Evolutionary conservation across 2,797 vertebrate species (phyloP).

Genomic region (Luscinia luscinia): DNA sequence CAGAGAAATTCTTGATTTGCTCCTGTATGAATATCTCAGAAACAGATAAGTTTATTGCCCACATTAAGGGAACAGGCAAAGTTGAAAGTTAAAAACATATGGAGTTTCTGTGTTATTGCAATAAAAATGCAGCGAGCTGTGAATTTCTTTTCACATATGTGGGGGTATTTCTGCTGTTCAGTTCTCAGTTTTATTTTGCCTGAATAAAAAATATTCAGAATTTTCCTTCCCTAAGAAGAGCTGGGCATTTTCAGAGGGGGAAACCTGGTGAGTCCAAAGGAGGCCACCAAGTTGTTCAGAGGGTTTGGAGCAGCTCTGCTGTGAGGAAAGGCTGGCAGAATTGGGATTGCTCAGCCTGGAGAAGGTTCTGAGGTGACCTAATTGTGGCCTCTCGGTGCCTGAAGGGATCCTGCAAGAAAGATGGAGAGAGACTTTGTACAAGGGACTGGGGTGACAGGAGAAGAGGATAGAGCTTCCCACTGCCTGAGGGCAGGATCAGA

Average conservation of each 20-base stretch:
- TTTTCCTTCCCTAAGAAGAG: neutral
- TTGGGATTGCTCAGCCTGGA: neutral
- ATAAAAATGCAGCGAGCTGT: neutral
- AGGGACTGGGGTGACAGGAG: neutral
- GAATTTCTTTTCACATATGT: neutral
- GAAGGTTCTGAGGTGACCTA: neutral
- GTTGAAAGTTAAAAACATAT: conserved; percentile 1
- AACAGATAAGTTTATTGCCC: neutral
- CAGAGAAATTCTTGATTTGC: neutral
- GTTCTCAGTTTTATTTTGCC: neutral
- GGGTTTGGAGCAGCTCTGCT: neutral
- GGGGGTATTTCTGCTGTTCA: conserved; percentile 22
- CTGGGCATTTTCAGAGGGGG: neutral
- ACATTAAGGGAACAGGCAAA: neutral
- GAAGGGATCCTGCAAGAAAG: neutral
- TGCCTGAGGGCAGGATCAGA: neutral
- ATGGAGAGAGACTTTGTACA: neutral
- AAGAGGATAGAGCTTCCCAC: neutral
- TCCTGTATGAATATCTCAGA: neutral
- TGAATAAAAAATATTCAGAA: neutral
- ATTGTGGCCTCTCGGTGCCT: neutral
- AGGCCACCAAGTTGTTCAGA: neutral
- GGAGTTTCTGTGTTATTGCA: neutral
- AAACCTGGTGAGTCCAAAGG: neutral
- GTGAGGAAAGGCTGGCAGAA: neutral